These are phyloP conservation scores for Odontamblyopus lacepedii DNA, from an alignment of 2,797 vertebrate genomes.

Conservation along the genomic window DNA sequence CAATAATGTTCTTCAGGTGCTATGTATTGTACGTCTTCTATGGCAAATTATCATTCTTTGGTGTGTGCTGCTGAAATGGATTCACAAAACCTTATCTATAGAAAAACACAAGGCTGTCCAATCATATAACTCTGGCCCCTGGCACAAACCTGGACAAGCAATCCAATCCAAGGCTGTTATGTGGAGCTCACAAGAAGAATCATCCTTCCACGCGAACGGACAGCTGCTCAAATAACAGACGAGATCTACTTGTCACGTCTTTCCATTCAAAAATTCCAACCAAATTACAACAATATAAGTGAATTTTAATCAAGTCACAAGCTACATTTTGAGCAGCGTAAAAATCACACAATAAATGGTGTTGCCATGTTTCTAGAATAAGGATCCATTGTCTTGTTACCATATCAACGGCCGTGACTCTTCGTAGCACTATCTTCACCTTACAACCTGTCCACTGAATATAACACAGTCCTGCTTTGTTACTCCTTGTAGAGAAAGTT, in stretches of 20 bases:
- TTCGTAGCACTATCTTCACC: neutral
- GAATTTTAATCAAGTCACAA: neutral
- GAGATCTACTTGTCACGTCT: neutral
- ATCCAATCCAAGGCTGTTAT: slow-evolving; percentile 18
- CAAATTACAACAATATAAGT: neutral
- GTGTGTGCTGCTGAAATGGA: slow-evolving; percentile 10
- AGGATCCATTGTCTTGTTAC: slow-evolving; percentile 17
- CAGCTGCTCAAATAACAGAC: neutral
- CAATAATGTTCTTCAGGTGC: neutral
- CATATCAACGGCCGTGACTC: slow-evolving; percentile 12
- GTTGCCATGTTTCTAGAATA: neutral
- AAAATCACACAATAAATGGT: neutral
- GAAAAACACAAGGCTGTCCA: slow-evolving; percentile 38
- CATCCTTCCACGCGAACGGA: neutral
- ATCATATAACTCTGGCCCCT: slow-evolving; percentile 36
- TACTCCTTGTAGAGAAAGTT: too few relatives aligned
- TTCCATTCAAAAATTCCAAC: neutral
- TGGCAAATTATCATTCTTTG: neutral
- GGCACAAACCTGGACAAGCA: slow-evolving; percentile 25
- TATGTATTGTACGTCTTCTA: neutral
- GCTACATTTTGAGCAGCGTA: neutral
- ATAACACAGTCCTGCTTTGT: neutral
- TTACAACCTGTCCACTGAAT: neutral
- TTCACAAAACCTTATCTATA: slow-evolving; percentile 2
- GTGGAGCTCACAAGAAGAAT: slow-evolving; percentile 16